A percentile compares a stretch with the other conserved stretches of the same genome.
phyloP scores from a whole-genome alignment of 2,113 vertebrate species.

The Echinops telfairi region DNA sequence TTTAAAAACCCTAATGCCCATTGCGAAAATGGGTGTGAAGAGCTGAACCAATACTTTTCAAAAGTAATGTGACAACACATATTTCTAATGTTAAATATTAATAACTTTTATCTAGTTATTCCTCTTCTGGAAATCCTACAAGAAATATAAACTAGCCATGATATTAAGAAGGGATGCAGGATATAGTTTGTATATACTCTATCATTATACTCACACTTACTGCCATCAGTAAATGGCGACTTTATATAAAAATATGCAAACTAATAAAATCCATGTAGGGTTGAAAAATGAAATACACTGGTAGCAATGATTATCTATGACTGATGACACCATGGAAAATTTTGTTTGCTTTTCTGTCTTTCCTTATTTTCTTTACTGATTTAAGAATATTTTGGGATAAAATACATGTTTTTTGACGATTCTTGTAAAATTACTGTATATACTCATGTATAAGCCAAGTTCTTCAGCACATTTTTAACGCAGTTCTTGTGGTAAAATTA shows the following conservation, averaged over 20 bases:
- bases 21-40: conserved; percentile 13
- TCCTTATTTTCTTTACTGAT: conserved; percentile 20
- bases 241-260: too few relatives aligned
- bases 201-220: neutral
- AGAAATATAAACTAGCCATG: conserved; percentile 27
- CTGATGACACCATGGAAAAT: conserved; percentile 22
- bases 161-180: neutral
- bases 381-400: conserved; percentile 22
- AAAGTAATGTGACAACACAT: neutral
- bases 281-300: conserved; percentile 11
- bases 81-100: neutral
- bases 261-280: neutral
- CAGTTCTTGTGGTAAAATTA: too few relatives aligned
- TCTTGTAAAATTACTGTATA: neutral
- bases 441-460: too few relatives aligned
- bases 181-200: neutral
- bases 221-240: neutral
- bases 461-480: too few relatives aligned
- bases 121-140: conserved; percentile 41
- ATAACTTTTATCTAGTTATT: conserved; percentile 41
- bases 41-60: neutral
- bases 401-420: neutral
- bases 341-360: conserved; percentile 17
- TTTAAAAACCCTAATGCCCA: conserved; percentile 12
- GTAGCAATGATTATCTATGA: neutral